Base-by-base conservation (phyloP, 2,797 vertebrate genomes). In the Urosaurus nigricauda region DNA sequence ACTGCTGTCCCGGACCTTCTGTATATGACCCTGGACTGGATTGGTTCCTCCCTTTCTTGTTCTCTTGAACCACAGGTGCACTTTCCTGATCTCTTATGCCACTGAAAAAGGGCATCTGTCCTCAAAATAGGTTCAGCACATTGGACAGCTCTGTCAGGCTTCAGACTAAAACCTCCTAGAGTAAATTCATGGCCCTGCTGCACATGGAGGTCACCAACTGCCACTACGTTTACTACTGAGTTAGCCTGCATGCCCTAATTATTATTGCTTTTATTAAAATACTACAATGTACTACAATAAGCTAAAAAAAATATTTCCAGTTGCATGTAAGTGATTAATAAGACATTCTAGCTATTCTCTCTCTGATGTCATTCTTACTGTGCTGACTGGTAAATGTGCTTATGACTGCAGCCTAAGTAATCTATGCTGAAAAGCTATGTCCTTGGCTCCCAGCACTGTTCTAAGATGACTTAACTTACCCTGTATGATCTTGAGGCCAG, bases 401-500 rank as follows among this genome's bases (percentile, higher is more conserved):
- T 35, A 37, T 26, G 85, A 53, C 47, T 70, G 63, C 75, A 80
- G 6, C 24, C 37, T 60, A 53, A 11, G 32, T 35, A 51, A 51
- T 24, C 2, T 8, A 71, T n/a, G 81, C 51, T 75, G 78, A 83
- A 65, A 65, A 58, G 13, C 5, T 47, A 63, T 32, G 37, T 43
- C 3, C 40, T 14, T 19, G 29, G 21, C 43, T 47, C 19, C 29
- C 47, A 21, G 37, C 63, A 29, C 3, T 37, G 35, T 82, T 43
- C 70, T 75, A 37, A 63, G 73, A 21, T 0, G 3, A 26, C 12
- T 24, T 53, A 53, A 2, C 93, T 85, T 93, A 98, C 98, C 98
- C 94, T 97, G 97, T 53, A 95, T 94, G 85, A 99, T 94, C 5
- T 94, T 97, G 91, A 99, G 96, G 68, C 96, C 96, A 2, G 93